phyloP scores from a whole-genome alignment of 2,888 invertebrate genomes.

The Furcula furcula region DNA sequence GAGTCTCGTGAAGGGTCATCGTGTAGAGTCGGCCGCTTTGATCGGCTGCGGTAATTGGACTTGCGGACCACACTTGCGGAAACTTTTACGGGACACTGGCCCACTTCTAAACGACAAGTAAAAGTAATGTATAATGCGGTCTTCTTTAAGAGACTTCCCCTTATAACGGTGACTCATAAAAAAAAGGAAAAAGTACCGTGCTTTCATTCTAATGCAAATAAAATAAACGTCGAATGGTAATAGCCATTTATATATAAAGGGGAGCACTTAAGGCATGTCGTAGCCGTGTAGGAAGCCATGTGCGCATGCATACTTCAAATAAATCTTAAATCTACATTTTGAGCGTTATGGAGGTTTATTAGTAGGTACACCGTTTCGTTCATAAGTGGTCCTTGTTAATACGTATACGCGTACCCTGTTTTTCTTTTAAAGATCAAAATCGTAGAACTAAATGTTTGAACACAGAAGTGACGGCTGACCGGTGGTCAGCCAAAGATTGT shows the following conservation, averaged over 20 bases:
- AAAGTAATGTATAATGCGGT: constrained; percentile 52
- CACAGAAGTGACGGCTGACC: too few species aligned
- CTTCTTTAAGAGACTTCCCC: constrained; percentile 44
- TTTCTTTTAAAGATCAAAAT: too few species aligned
- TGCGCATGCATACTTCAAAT: constrained; percentile 9
- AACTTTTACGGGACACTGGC: constrained; percentile 77
- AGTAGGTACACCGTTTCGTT: constrained; percentile 24
- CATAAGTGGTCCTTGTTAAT: too few species aligned
- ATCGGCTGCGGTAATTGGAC: constrained; percentile 59
- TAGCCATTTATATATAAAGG: constrained; percentile 13
- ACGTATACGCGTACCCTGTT: too few species aligned
- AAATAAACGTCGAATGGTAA: constrained; percentile 14
- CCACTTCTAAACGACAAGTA: constrained; percentile 62
- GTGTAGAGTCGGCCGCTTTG: constrained; percentile 58
- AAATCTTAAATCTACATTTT: constrained; percentile 17
- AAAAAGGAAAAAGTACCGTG: constrained; percentile 21
- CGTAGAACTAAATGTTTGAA: too few species aligned
- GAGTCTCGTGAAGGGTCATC: constrained; percentile 51
- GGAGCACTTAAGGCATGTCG: constrained; percentile 5
- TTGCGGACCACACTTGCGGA: constrained; percentile 63
- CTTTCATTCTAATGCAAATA: constrained; percentile 21
- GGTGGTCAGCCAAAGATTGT: too few species aligned
- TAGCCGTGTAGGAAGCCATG: constrained; percentile 3
- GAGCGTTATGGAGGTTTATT: constrained; percentile 24
- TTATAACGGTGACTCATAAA: constrained; percentile 25